Percentiles rank a stretch among this genome's conserved stretches.
phyloP scores from a whole-genome alignment of 2,888 invertebrate species.

The Cryptocephalus primarius region DNA sequence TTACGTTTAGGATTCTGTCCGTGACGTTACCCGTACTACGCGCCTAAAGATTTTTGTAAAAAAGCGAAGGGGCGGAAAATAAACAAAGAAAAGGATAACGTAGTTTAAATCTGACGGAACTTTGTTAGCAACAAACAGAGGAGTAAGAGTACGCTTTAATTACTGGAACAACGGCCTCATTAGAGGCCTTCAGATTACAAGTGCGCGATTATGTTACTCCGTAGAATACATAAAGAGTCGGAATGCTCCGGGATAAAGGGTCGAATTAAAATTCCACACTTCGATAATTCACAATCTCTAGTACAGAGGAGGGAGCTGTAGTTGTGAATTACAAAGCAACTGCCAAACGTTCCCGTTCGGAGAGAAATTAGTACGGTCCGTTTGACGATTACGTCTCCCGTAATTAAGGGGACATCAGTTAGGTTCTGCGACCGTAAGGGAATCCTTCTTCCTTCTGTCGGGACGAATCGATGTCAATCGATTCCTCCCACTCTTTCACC shows the following conservation, averaged over 20 bases:
- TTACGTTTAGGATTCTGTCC: too few species aligned
- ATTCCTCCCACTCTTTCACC: too few species aligned
- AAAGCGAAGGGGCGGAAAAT: too few species aligned
- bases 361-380: too few species aligned
- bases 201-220: slow-evolving; percentile 26
- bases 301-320: slow-evolving; percentile 1
- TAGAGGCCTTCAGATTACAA: slow-evolving; percentile 27
- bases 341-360: background rate
- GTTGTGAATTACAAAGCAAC: slow-evolving; percentile 2
- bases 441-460: too few species aligned
- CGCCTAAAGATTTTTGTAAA: too few species aligned
- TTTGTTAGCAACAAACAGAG: background rate
- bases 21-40: too few species aligned
- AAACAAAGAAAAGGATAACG: background rate
- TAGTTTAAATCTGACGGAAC: background rate
- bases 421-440: too few species aligned
- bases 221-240: slow-evolving; percentile 16
- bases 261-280: slow-evolving; percentile 20
- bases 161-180: slow-evolving; percentile 30
- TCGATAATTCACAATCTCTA: slow-evolving; percentile 10
- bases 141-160: slow-evolving; percentile 9
- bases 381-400: too few species aligned
- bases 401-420: too few species aligned
- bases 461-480: too few species aligned
- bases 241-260: slow-evolving; percentile 12